These are phyloP conservation scores for Drosophila bipectinata DNA, from an alignment of 1,140 invertebrate species.

Conservation along the genomic window DNA sequence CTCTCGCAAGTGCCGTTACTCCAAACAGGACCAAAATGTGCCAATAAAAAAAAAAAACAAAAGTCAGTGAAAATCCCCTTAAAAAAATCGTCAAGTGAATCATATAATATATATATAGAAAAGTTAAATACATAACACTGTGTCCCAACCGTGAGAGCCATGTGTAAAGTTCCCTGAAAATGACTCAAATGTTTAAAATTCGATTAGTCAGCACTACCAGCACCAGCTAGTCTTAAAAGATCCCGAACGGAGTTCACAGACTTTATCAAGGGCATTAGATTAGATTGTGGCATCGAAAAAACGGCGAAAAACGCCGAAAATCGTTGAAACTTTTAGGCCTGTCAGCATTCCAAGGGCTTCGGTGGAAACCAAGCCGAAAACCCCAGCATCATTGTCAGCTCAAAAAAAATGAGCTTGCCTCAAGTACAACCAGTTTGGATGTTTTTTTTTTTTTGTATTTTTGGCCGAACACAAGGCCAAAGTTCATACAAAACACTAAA, in stretches of 20 bases:
- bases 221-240: conserved; percentile 21
- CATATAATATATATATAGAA: conserved; percentile 8
- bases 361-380: conserved; percentile 7
- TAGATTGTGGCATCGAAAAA: conserved; percentile 21
- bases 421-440: conserved; percentile 48
- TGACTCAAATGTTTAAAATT: conserved; percentile 44
- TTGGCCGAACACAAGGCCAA: conserved; percentile 45
- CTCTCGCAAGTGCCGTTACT: conserved; percentile 3
- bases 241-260: conserved; percentile 36
- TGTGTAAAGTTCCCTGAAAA: conserved; percentile 31
- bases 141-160: background rate
- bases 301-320: background rate
- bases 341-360: conserved; percentile 48
- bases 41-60: conserved; percentile 9
- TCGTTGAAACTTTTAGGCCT: conserved; percentile 33
- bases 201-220: conserved; percentile 28
- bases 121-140: background rate
- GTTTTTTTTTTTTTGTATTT: conserved; percentile 8
- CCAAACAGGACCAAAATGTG: conserved; percentile 31
- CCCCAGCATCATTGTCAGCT: conserved; percentile 33
- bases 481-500: conserved; percentile 42
- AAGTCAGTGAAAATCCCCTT: conserved; percentile 25
- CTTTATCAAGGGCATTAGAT: conserved; percentile 47
- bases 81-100: conserved; percentile 30
- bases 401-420: conserved; percentile 12